Evolutionary conservation across 1,140 invertebrate genomes (phyloP), one percentile per base, ranked within the genome.

Genomic region (Neotoxoptera formosana): DNA sequence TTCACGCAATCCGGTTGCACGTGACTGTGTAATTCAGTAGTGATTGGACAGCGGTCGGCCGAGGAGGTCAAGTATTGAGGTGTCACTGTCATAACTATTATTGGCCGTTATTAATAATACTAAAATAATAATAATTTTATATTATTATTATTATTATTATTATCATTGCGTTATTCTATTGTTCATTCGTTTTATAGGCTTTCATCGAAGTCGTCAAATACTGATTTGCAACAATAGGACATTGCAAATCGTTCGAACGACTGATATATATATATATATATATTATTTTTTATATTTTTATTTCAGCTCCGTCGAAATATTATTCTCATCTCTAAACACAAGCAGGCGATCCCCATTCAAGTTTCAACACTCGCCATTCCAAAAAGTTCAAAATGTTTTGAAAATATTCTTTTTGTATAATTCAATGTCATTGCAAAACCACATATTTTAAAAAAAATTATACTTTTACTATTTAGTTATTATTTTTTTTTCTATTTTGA

Each of bases 21-120:
- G 87, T 91, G 60, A 91, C 90, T 91, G 90, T 81, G 90, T 91
- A 91, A 91, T 91, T 47, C 60, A n/a, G 90, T 67, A 91, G 53
- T 41, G 89, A 76, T 90, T 41, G 53, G 34, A 89, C 48, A 30
- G 48, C 41, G 30, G 11, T 4, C 21, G 36, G n/a, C 6, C 51
- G 48, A 34, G n/a, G 51, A 83, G 67, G 90, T 91, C 90, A 91
- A 91, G 67, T 34, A 51, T 81, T 34, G 47, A 91, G 45, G 90
- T 91, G 45, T 83, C 60, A 30, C 90, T 34, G 45, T 47, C 41
- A 91, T 41, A 23, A 30, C 90, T 91, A 76, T 41, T 76, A 76
- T 76, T 21, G 90, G 41, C 45, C 41, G 45, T 81, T 76, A 81
- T 91, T 76, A 51, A 45, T 76, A 88, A 53, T 36, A 53, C 51